These are phyloP conservation scores for Diarsia rubi DNA, from an alignment of 2,888 invertebrate species.

Conservation along the genomic window DNA sequence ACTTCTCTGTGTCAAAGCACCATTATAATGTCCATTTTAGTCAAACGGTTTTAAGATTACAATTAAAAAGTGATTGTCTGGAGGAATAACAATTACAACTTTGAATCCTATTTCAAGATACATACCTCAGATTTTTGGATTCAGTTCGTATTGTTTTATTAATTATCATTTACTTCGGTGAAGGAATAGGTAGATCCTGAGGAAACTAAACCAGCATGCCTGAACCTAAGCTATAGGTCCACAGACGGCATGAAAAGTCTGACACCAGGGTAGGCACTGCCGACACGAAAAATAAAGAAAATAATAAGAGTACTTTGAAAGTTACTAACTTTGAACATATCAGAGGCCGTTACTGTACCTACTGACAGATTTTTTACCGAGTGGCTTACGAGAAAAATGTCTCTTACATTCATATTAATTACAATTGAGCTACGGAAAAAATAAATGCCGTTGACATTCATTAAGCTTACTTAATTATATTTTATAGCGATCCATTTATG, in stretches of 20 bases:
- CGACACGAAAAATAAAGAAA: no score
- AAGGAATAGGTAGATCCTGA: no score
- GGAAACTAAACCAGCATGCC: no score
- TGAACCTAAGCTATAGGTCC: no score
- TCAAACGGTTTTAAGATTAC: not conserved
- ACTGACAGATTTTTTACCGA: slow-evolving; percentile 24
- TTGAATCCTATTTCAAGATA: not conserved
- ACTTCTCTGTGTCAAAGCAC: no score
- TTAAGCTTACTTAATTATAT: slow-evolving; percentile 24
- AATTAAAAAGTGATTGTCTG: not conserved
- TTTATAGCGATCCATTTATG: slow-evolving; percentile 32
- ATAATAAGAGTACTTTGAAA: not conserved
- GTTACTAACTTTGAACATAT: not conserved
- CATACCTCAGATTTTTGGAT: no score
- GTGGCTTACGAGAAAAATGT: slow-evolving; percentile 23
- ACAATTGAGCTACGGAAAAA: slow-evolving; percentile 32
- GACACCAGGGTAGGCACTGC: no score
- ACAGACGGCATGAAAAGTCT: no score
- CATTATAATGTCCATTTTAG: not conserved
- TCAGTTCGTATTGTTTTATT: no score
- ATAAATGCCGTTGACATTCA: slow-evolving; percentile 18
- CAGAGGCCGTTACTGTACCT: not conserved
- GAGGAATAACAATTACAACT: not conserved
- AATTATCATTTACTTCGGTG: no score
- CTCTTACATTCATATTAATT: slow-evolving; percentile 41